Base-by-base conservation (phyloP, 1,140 invertebrate genomes). In the Asobara japonica region DNA sequence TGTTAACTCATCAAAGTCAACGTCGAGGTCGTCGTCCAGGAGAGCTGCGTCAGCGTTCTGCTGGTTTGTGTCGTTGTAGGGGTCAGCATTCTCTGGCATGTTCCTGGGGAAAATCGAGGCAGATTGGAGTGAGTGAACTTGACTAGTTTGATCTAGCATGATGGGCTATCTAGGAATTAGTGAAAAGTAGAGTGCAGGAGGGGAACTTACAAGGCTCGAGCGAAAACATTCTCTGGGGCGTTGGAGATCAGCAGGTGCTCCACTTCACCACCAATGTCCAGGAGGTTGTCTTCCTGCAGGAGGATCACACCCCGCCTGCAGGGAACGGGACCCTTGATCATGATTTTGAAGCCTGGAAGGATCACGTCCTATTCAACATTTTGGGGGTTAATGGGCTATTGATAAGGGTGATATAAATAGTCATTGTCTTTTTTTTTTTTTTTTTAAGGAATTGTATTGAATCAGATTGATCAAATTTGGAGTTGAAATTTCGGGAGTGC, bases 191-290 rank as follows among this genome's bases (percentile, higher is more conserved):
- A 29, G 3, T 13, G 10, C 11, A 22, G 2, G 11, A 13, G n/a
- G n/a, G 10, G 29, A 18, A 41, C 84, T 86, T 85, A 90, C 88
- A 93, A 76, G 48, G 85, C 85, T 84, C 88, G 85, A 5, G 91
- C 88, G 22, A 94, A 79, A 25, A 92, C 75, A 80, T 91, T 92
- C 82, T 91, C 89, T 11, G 87, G 80, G 7, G 90, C 89, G 86
- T 93, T 92, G 18, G 80, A 64, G 29, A 91, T 87, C 25, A 90
- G 76, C 20, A 93, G 75, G 71, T 84, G 84, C 33, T 93, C 92
- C 0, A 95, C 93, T 86, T 95, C 93, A 18, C 95, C 95, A 1
- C 93, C 94, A 1, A 95, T 78, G 51, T 94, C 80, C 69, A 89
- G 87, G 8, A 95, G 78, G 74, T 92, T 91, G 38, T 86, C 83